These are phyloP conservation scores for Hyalella azteca DNA, from an alignment of 2,888 invertebrate genomes.

Conservation along the genomic window DNA sequence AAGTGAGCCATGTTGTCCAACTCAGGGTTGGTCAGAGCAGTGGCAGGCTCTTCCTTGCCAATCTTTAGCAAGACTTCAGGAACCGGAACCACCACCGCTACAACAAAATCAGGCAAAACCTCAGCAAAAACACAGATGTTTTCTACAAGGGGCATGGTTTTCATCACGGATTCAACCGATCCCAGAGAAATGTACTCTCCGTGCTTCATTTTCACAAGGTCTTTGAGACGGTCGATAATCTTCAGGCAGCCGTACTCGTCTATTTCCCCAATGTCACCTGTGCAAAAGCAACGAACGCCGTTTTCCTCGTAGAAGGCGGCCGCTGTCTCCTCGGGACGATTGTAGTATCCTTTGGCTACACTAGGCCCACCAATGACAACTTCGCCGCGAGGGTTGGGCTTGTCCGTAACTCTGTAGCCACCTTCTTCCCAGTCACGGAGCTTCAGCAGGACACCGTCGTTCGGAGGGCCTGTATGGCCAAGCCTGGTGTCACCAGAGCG, in stretches of 20 bases:
- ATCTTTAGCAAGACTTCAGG: constrained; percentile 62
- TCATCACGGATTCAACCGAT: constrained; percentile 66
- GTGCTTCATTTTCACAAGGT: constrained; percentile 68
- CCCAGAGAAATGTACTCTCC: constrained; percentile 69
- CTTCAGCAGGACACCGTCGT: constrained; percentile 82
- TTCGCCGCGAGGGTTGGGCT: constrained; percentile 84
- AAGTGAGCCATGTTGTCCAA: constrained; percentile 68
- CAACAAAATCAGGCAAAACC: constrained; percentile 80
- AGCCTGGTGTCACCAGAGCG: constrained; percentile 70
- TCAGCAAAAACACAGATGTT: constrained; percentile 98
- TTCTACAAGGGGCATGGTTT: constrained; percentile 86
- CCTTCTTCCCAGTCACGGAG: constrained; percentile 95
- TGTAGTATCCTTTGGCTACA: constrained; percentile 93
- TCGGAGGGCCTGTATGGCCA: constrained; percentile 90
- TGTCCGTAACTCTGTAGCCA: constrained; percentile 84
- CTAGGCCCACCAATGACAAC: constrained; percentile 70
- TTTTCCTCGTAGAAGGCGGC: constrained; percentile 86
- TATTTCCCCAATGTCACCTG: constrained; percentile 95
- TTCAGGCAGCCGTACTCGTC: constrained; percentile 91
- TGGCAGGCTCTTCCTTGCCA: constrained; percentile 59
- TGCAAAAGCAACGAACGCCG: constrained; percentile 89
- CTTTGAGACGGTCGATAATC: constrained; percentile 80
- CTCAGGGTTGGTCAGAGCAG: constrained; percentile 38
- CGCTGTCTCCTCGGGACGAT: constrained; percentile 82
- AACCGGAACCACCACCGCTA: constrained; percentile 87